phyloP scores from a whole-genome alignment of 1,140 invertebrate genomes.

The Sycophaga agraensis region DNA sequence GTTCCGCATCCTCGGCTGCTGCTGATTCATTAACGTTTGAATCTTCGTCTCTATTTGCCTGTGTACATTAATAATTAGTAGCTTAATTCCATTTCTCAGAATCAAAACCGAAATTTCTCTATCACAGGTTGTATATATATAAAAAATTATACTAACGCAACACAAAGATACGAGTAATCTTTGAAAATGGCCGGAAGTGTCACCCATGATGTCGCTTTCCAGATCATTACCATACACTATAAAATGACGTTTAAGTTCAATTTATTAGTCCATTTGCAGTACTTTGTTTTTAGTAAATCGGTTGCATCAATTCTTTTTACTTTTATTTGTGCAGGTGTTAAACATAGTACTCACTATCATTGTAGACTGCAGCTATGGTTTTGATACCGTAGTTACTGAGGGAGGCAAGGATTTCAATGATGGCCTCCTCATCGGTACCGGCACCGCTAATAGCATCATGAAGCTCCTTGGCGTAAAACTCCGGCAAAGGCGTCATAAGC shows the following conservation, averaged over 20 bases:
- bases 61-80: neutral
- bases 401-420: conserved; percentile 90
- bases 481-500: conserved; percentile 81
- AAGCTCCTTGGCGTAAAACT: conserved; percentile 87
- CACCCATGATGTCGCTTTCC: conserved; percentile 78
- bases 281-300: too few species aligned
- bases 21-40: conserved; percentile 65
- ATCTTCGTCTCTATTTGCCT: conserved; percentile 59
- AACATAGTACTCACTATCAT: conserved; percentile 69
- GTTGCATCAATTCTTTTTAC: too few species aligned
- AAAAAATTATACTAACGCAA: conserved; percentile 68
- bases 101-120: too few species aligned
- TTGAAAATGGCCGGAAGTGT: conserved; percentile 87
- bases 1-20: conserved; percentile 72
- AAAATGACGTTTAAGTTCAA: neutral
- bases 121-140: too few species aligned
- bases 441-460: conserved; percentile 83
- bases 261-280: too few species aligned
- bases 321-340: too few species aligned
- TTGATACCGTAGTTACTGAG: conserved; percentile 85
- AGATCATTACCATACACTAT: conserved; percentile 75
- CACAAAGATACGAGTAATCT: conserved; percentile 77
- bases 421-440: conserved; percentile 84
- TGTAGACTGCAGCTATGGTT: conserved; percentile 81
- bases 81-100: too few species aligned